phyloP scores from a whole-genome alignment of 1,140 invertebrate species.

The Bombus pyrosoma region DNA sequence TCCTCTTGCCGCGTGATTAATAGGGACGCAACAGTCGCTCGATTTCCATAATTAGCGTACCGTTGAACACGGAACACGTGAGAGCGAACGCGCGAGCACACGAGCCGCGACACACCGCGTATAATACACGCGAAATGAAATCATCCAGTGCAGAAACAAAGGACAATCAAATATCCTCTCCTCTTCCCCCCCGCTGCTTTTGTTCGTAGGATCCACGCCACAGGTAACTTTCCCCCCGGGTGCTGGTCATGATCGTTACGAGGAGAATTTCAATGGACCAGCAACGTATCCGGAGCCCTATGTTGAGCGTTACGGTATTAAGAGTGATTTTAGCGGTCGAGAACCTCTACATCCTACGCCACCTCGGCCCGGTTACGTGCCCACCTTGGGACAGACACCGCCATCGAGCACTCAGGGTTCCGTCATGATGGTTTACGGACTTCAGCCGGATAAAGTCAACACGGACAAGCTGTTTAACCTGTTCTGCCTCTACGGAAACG shows the following conservation, averaged over 20 bases:
- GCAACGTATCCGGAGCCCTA: slow-evolving; percentile 82
- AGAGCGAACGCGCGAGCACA: not conserved
- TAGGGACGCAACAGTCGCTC: slow-evolving; percentile 21
- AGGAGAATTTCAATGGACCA: slow-evolving; percentile 82
- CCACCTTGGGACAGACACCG: slow-evolving; percentile 80
- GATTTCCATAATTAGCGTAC: slow-evolving; percentile 44
- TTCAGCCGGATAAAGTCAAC: slow-evolving; percentile 96
- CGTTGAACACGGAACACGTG: not conserved
- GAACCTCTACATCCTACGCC: slow-evolving; percentile 82
- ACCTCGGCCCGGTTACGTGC: slow-evolving; percentile 80
- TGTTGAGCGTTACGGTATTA: slow-evolving; percentile 82
- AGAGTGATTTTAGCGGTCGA: slow-evolving; percentile 80
- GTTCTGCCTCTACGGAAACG: slow-evolving; percentile 99
- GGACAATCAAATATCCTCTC: slow-evolving; percentile 1
- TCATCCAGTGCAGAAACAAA: not conserved
- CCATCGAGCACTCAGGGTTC: slow-evolving; percentile 86
- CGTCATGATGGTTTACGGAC: slow-evolving; percentile 99
- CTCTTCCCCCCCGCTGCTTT: not conserved
- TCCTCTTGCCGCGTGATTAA: slow-evolving; percentile 21
- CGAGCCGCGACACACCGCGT: not conserved
- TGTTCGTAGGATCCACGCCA: slow-evolving; percentile 74
- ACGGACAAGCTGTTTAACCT: slow-evolving; percentile 99
- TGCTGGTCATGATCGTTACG: slow-evolving; percentile 81
- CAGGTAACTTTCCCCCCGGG: slow-evolving; percentile 78
- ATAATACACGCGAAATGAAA: not conserved